Percentiles rank a stretch among this genome's conserved stretches.
Evolutionary conservation across 1,140 invertebrate species (phyloP).

Genomic region (Ridgeia piscesae): DNA sequence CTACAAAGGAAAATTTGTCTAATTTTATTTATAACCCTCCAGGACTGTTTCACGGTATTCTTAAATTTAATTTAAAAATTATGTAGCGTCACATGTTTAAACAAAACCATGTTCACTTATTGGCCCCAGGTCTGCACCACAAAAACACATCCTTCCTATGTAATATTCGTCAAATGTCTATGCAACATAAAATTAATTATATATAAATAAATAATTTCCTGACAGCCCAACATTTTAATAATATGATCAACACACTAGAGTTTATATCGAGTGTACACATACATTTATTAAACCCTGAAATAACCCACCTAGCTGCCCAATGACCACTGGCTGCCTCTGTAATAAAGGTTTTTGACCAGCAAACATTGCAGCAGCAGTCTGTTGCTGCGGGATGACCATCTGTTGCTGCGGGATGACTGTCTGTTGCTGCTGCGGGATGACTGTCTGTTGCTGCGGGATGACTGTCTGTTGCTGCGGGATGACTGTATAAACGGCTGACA

Average conservation of each 20-base stretch:
- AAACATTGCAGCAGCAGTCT: neutral
- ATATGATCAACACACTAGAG: neutral
- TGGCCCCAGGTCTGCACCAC: too few relatives aligned
- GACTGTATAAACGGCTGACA: neutral
- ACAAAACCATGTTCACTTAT: too few relatives aligned
- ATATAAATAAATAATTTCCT: too few relatives aligned
- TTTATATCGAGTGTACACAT: neutral
- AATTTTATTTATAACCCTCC: neutral
- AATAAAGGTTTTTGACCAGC: neutral
- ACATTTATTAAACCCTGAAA: slow-evolving; percentile 2
- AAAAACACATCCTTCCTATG: neutral
- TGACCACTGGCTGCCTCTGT: slow-evolving; percentile 13
- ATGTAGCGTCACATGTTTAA: too few relatives aligned
- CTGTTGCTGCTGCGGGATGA: neutral
- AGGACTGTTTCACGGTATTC: too few relatives aligned
- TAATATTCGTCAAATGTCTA: neutral
- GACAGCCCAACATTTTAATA: too few relatives aligned
- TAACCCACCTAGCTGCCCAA: slow-evolving; percentile 19
- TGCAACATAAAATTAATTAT: neutral
- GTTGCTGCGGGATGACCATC: neutral
- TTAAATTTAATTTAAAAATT: too few relatives aligned
- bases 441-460: neutral
- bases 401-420: neutral
- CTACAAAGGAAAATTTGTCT: too few relatives aligned
- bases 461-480: neutral